Percentiles rank a stretch among this genome's conserved stretches.
Conservation (phyloP, 2,797 vertebrate genomes). For the Lemur catta region DNA sequence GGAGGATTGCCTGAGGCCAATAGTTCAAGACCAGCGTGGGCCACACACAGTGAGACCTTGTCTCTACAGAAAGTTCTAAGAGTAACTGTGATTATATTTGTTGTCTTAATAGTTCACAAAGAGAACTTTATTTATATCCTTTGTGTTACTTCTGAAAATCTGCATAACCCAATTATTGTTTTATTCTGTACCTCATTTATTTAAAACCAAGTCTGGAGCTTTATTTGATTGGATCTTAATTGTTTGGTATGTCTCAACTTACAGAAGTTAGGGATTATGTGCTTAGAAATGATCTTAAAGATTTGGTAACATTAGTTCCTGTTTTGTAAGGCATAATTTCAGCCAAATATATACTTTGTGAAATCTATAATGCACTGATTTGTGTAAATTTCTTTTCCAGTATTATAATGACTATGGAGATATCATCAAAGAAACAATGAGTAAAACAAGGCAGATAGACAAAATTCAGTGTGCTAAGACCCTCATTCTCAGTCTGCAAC, state of each 20-base stretch:
- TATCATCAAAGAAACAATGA: slow-evolving; percentile 99
- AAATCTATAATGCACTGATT: slow-evolving; percentile 35
- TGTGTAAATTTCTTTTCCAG: slow-evolving; percentile 80
- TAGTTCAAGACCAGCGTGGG: background rate
- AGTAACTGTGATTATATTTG: slow-evolving; percentile 32
- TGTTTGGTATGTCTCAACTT: slow-evolving; percentile 18
- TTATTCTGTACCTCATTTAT: background rate
- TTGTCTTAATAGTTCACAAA: slow-evolving; percentile 25
- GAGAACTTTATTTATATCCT: slow-evolving; percentile 23
- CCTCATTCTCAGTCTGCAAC: slow-evolving; percentile 98
- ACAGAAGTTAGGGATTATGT: background rate
- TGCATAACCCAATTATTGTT: background rate
- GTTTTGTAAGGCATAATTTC: slow-evolving; percentile 29
- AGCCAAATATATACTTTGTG: background rate
- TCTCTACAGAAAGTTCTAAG: background rate
- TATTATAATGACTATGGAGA: slow-evolving; percentile 99
- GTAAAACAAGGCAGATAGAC: slow-evolving; percentile 98
- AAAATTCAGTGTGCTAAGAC: slow-evolving; percentile 99
- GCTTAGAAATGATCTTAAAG: slow-evolving; percentile 23
- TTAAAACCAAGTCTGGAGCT: slow-evolving; percentile 28
- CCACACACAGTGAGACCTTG: background rate
- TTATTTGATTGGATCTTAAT: slow-evolving; percentile 33
- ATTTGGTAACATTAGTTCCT: background rate
- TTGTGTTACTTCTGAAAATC: slow-evolving; percentile 3
- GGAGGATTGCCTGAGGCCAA: background rate